A percentile compares a stretch with the other conserved stretches of the same genome.
These are phyloP conservation scores for Psephotus haematonotus DNA, from an alignment of 2,113 vertebrate species.

Conservation along the genomic window DNA sequence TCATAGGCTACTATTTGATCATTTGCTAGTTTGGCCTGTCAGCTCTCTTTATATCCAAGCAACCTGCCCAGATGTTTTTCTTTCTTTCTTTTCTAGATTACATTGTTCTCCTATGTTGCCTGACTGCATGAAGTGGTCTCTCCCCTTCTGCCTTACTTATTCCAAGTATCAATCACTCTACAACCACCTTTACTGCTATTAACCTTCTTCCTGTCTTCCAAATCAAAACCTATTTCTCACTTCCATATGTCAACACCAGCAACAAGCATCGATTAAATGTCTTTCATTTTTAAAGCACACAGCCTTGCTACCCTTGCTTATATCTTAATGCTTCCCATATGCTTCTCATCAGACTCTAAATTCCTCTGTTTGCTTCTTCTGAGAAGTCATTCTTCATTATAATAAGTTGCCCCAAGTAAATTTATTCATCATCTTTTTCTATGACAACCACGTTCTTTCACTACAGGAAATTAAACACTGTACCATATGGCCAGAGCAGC, in stretches of 20 bases:
- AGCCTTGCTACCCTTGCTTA: constrained; percentile 67
- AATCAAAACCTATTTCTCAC: constrained; percentile 80
- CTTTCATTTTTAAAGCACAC: constrained; percentile 73
- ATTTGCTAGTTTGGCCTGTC: constrained; percentile 29
- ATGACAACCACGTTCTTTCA: constrained; percentile 81
- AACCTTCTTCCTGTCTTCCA: constrained; percentile 79
- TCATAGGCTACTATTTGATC: background rate
- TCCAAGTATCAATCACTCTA: constrained; percentile 71
- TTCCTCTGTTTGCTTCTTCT: constrained; percentile 74
- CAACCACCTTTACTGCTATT: constrained; percentile 76
- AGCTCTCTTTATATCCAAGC: constrained; percentile 31
- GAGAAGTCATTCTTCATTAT: constrained; percentile 83
- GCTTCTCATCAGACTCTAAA: constrained; percentile 73
- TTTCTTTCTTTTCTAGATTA: constrained; percentile 63
- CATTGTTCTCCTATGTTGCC: constrained; percentile 53
- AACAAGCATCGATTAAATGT: constrained; percentile 75
- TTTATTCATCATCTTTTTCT: constrained; percentile 83
- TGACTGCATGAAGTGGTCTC: constrained; percentile 13
- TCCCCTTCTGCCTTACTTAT: constrained; percentile 35
- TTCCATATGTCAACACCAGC: constrained; percentile 78
- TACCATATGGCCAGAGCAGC: constrained; percentile 83
- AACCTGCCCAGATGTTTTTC: constrained; percentile 35
- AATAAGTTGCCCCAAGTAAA: constrained; percentile 83
- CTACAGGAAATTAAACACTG: constrained; percentile 83
- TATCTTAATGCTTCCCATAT: constrained; percentile 81